Base-by-base conservation (phyloP, 2,113 vertebrate species). In the cattle (Bos taurus) region DNA sequence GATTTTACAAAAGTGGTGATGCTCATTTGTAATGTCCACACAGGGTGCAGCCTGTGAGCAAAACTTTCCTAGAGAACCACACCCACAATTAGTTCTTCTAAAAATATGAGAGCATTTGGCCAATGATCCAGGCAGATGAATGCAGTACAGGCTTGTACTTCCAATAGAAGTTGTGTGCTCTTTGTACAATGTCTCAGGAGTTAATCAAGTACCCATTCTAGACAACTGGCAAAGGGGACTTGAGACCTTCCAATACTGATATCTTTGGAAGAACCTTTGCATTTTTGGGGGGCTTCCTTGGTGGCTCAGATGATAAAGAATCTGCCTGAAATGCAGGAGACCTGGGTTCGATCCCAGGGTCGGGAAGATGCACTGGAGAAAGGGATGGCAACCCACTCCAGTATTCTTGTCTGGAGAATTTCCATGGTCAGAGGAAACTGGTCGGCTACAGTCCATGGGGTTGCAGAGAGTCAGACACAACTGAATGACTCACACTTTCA, bases 1-100 rank as follows among this genome's bases (percentile, higher is more conserved):
- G 62, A 91, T 94, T 97, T 97, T 92, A 33, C 64, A 82, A 95
- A 92, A 26, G 17, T 52, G 26, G 92, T 92, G 62, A 60, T 67
- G 3, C 17, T 87, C 30, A 92, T 59, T 94, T 88, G 46, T 91
- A 94, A 90, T 54, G 92, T 30, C 46, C 26, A 96, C 43, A 82
- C 23, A 91, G 16, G 59, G 84, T 92, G 0, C 10, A 74, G 81
- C 5, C 57, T 52, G 17, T 74, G 60, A 80, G 19, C 82, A 90
- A 23, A 92, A 94, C 23, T 94, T 91, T 95, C 11, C 23, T 50
- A 92, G 57, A 94, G 30, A 97, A 95, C 7, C 16, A 95, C 90
- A 85, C 12, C 25, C 46, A 33, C 95, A 96, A 95, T 88, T 83
- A 90, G 3, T 57, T 57, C 88, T 93, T 54, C 52, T 81, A 62